Evolutionary conservation across 2,888 invertebrate genomes (phyloP), one percentile per base, ranked within the genome.

Genomic region (Spatulosminthurus flaviceps): DNA sequence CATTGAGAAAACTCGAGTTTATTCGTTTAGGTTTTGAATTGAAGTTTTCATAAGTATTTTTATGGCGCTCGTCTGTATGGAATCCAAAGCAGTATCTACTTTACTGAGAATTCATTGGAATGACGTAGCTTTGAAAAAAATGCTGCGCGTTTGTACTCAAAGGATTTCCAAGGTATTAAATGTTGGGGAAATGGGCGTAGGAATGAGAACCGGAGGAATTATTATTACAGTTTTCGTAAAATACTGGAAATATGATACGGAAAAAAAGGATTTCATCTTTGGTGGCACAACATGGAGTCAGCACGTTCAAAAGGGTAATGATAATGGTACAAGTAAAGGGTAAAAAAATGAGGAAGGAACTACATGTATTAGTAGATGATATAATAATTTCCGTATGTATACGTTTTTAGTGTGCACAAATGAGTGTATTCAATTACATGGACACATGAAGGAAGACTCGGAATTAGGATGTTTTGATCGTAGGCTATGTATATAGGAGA

Each of bases 381-480:
- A n/a, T n/a, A n/a, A n/a, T 34, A 34, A 34, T 34, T 4, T 34
- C 4, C 9, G 34, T 34, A 34, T 34, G 34, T 34, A 34, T 4
- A 34, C 9, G 9, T 34, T 9, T 34, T n/a, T n/a, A n/a, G n/a
- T n/a, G 9, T 34, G 34, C 4, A 9, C 5, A 9, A 34, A 7
- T 34, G 34, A 34, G 34, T 34, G 51, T 51, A 51, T 19, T 51
- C 16, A 51, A 51, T 51, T 51, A 51, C 51, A 19, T n/a, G 51
- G 51, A n/a, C 51, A n/a, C n/a, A 51, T 51, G 51, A 19, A 9
- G n/a, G n/a, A 51, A 19, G n/a, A 51, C 5, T 51, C 51, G n/a
- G 51, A 51, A 51, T 51, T 51, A 51, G 51, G 16, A 51, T 51
- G 51, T 51, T 51, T 51, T 51, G 51, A 51, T 51, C 2, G 51